A percentile compares a stretch with the other conserved stretches of the same genome.
Evolutionary conservation across 53 echinoderm and acorn worm genomes (phyloP).

Genomic region (Pentamera pediparva): DNA sequence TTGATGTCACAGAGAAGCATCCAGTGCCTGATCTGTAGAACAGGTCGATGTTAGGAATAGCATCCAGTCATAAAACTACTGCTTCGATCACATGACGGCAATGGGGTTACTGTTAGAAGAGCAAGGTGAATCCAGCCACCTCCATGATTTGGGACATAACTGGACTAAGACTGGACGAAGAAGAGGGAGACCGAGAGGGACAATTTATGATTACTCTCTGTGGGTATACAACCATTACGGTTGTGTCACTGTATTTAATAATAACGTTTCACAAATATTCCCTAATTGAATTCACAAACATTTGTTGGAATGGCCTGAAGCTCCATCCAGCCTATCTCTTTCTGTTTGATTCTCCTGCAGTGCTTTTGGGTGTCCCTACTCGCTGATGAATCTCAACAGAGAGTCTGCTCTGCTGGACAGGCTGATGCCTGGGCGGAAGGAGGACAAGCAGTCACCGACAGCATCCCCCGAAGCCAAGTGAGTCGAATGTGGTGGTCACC

Average conservation of each 20-base stretch:
- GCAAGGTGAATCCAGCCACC: no score
- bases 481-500: constrained; percentile 40
- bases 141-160: no score
- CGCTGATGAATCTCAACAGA: constrained; percentile 84
- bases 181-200: no score
- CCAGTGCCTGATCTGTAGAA: no score
- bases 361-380: constrained; percentile 98
- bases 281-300: not conserved
- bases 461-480: constrained; percentile 87
- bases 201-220: not conserved
- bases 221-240: not conserved
- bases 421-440: constrained; percentile 51
- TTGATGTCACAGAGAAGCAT: no score
- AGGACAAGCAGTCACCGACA: constrained; percentile 63
- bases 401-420: constrained; percentile 75
- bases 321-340: not conserved
- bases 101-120: no score
- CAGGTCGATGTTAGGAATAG: no score
- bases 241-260: not conserved
- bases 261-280: not conserved
- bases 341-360: constrained; percentile 31
- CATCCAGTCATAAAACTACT: no score
- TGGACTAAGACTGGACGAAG: no score
- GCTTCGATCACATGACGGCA: no score
- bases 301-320: not conserved